Percentiles rank a stretch among this genome's conserved stretches.
These are phyloP conservation scores for Calidris pugnax DNA, from an alignment of 2,113 vertebrate genomes.

Conservation along the genomic window DNA sequence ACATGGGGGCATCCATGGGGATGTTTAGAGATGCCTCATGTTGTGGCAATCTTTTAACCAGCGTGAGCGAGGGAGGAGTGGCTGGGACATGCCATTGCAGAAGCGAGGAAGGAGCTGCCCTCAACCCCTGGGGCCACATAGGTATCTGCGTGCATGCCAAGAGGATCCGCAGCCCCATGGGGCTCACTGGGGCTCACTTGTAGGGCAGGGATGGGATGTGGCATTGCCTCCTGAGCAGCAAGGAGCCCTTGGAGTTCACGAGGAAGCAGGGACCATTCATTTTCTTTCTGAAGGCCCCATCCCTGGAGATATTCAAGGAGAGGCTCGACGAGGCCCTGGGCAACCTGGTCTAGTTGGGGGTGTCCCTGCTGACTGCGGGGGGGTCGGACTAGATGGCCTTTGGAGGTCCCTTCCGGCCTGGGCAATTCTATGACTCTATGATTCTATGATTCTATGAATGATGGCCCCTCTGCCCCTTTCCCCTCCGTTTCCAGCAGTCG, in stretches of 20 bases:
- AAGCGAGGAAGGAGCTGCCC: not conserved
- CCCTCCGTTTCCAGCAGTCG: rapidly evolving
- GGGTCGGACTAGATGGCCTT: no score
- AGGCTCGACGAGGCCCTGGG: no score
- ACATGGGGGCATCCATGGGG: not conserved
- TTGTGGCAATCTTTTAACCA: not conserved
- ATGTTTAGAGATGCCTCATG: not conserved
- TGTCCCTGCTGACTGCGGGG: no score
- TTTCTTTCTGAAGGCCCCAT: not conserved
- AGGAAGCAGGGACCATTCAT: not conserved
- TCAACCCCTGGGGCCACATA: no score
- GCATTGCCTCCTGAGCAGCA: not conserved
- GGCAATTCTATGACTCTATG: no score
- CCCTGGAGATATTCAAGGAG: no score
- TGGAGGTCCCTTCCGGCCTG: no score
- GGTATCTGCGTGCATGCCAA: rapidly evolving
- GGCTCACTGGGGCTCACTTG: not conserved
- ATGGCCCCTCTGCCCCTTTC: not conserved
- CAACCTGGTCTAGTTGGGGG: no score
- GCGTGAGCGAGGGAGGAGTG: not conserved
- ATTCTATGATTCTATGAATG: no score
- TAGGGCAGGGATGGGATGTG: not conserved
- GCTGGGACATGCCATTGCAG: not conserved
- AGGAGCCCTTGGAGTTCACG: rapidly evolving
- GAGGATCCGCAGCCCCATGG: not conserved